Base-by-base conservation (phyloP, 2,888 invertebrate genomes). In the Stenodera caucasica region DNA sequence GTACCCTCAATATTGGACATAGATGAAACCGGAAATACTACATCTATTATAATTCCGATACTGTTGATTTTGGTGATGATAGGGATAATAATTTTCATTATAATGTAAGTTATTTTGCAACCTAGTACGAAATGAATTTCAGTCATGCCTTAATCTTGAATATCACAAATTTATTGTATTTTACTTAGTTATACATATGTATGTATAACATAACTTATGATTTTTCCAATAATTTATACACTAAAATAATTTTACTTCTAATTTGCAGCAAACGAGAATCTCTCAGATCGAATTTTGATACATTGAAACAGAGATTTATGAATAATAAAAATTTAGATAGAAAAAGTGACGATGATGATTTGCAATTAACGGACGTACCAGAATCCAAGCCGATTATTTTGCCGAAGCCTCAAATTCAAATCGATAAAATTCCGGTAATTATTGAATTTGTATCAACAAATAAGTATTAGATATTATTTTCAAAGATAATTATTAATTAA, bases 231-330 rank as follows among this genome's bases (percentile, higher is more conserved):
- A 26, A 26, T 26, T 26, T n/a, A n/a, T n/a, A n/a, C n/a, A n/a
- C n/a, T n/a, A n/a, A n/a, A n/a, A n/a, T n/a, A n/a, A n/a, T n/a
- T n/a, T n/a, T n/a, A n/a, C 15, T 8, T 37, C 8, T 15, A 37
- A 37, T 37, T 37, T 12, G 11, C 53, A 60, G 60, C 12, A 60
- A 60, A 52, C 52, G 60, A 40, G 18, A 51, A 18, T 18, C 26
- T 3, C 15, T 60, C 21, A 15, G 21, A 26, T 23, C 45, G 23
- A 55, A 50, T 12, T 21, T 54, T n/a, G 26, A 12, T 6, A 11
- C 11, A 1, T 35, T 40, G 14, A 52, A 29, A 30, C 18, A 52
- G 6, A 14, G 29, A 30, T 12, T 52, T 14, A 33, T 32, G 12
- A 3, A 9, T 12, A 12, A 40, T 11, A 15, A 32, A 2, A 26